A percentile compares a stretch with the other conserved stretches of the same genome.
phyloP scores from a whole-genome alignment of 2,797 vertebrate genomes.

The Sus cebifrons region DNA sequence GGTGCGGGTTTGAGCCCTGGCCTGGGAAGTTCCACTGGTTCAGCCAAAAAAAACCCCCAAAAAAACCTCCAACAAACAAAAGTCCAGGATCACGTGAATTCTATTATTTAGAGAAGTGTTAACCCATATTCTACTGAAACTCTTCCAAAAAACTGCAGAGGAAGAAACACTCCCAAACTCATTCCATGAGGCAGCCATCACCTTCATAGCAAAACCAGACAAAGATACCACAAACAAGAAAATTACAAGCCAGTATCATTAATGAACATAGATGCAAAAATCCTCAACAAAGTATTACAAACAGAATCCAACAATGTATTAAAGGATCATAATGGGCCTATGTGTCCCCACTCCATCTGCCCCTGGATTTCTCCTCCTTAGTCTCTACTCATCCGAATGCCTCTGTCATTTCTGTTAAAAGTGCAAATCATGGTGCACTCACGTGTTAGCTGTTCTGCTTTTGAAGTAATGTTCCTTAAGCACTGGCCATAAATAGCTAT shows the following conservation, averaged over 20 bases:
- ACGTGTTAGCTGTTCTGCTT: neutral
- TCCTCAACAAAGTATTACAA: neutral
- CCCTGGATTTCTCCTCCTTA: neutral
- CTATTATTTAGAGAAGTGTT: neutral
- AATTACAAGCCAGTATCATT: neutral
- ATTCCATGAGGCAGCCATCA: neutral
- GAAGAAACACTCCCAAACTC: neutral
- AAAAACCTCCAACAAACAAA: neutral
- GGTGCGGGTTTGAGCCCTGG: no score
- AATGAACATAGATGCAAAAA: neutral
- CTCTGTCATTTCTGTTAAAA: neutral
- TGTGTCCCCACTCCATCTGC: neutral
- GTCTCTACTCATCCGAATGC: neutral
- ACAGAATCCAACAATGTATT: neutral
- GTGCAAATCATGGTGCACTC: neutral
- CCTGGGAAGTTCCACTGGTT: no score
- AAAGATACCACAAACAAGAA: neutral
- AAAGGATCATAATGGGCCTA: no score
- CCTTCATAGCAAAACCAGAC: neutral
- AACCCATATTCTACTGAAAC: neutral
- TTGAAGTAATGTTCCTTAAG: neutral
- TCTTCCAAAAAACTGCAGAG: neutral
- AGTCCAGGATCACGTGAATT: neutral
- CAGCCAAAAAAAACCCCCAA: neutral
- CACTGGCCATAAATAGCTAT: neutral